Base-by-base conservation (phyloP, 2,113 vertebrate genomes). In the Alligator sinensis region DNA sequence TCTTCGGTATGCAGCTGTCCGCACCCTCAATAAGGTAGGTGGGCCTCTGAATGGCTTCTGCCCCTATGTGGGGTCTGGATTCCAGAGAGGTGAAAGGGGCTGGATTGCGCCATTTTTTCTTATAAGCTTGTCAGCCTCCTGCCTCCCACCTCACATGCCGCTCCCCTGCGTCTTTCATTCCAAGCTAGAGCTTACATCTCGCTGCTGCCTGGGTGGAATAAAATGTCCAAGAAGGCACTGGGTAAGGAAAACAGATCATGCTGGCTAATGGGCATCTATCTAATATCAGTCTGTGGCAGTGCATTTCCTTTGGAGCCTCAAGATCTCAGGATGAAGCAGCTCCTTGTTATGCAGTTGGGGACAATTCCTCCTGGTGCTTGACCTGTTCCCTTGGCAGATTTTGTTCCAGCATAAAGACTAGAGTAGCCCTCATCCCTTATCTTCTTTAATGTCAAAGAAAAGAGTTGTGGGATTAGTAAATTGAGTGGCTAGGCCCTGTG, bases 11-110 rank as follows among this genome's bases (percentile, higher is more conserved):
- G 98, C 98, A 11, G 98, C 98, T 0, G 98, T 98, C 59, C 98
- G 98, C 38, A 98, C 98, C 22, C 98, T 98, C 91, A 98, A 98
- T 88, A 98, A 98, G 98, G 98, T 98, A 96, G 94, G 96, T 61
- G 1, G 0, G 4, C 58, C 54, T 88, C 79, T 13, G 80, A 11
- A 61, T 25, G 70, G 57, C 30, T 89, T 84, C 60, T 80, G 19
- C 5, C 13, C 5, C 68, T 24, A 9, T 5, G 70, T 30, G 34
- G 91, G 16, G 22, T 81, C 30, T 70, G 80, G 62, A 18, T 27
- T 81, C 55, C 58, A 75, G 82, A 85, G 85, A 38, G 62, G 30
- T 81, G 77, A 72, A n/a, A 5, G 24, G 5, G 2, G 19, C 1
- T 30, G 80, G 61, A 34, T 68, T 54, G 25, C 38, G 55, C 54